phyloP scores from a whole-genome alignment of 2,113 vertebrate genomes.

The Tragulus kanchil region DNA sequence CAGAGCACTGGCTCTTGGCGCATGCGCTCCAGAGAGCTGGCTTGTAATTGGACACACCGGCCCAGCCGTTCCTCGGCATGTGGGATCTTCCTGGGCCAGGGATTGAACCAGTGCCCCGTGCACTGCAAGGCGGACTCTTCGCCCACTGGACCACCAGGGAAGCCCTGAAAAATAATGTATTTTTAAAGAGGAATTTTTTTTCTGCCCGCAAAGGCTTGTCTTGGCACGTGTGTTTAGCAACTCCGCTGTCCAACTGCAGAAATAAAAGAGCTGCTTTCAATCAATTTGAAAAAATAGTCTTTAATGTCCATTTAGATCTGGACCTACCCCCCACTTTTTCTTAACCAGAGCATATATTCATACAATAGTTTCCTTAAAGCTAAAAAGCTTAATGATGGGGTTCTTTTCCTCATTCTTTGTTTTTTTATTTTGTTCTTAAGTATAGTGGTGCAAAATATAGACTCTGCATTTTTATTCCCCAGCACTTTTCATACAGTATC shows the following conservation, averaged over 20 bases:
- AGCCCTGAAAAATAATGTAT: too few relatives aligned
- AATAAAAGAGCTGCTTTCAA: slow-evolving; percentile 19
- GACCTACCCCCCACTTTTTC: background rate
- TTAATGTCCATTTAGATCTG: background rate
- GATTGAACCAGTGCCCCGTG: too few relatives aligned
- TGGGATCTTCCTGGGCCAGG: too few relatives aligned
- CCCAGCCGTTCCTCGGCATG: too few relatives aligned
- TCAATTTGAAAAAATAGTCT: background rate
- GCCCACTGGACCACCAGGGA: too few relatives aligned
- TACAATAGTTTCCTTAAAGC: slow-evolving; percentile 23
- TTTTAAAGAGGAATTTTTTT: too few relatives aligned
- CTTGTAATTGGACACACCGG: too few relatives aligned
- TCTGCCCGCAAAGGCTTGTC: background rate
- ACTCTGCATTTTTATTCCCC: background rate
- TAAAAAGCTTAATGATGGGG: slow-evolving; percentile 18
- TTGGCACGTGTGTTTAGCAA: slow-evolving; percentile 18
- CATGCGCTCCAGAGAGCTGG: too few relatives aligned
- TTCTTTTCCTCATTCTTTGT: slow-evolving; percentile 3
- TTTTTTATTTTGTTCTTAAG: background rate
- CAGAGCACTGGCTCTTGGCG: too few relatives aligned
- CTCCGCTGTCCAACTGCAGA: background rate
- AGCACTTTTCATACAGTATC: background rate
- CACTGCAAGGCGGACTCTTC: too few relatives aligned
- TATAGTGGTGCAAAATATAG: background rate
- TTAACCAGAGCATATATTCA: background rate